A percentile compares a stretch with the other conserved stretches of the same genome.
Evolutionary conservation across 1,140 invertebrate species (phyloP).

Genomic region (Ceratosolen solmsi): DNA sequence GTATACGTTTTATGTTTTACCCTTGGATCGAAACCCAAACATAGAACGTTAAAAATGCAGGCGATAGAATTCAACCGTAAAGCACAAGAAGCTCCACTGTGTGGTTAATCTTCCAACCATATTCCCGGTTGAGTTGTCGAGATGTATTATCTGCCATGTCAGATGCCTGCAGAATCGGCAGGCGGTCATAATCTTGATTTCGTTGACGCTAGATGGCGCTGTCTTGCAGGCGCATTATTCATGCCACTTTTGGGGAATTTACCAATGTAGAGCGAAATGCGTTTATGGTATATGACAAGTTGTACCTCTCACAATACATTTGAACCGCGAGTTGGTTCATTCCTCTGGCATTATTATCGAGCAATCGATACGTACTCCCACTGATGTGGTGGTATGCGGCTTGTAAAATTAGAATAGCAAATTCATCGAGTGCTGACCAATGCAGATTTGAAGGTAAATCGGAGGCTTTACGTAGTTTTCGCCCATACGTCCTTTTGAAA

Average conservation of each 20-base stretch:
- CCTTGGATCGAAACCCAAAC: too few species aligned
- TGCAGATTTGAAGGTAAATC: too few species aligned
- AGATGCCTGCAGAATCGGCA: slow-evolving; percentile 3
- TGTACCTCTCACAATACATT: slow-evolving; percentile 19
- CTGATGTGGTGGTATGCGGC: too few species aligned
- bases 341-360: not conserved
- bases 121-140: not conserved
- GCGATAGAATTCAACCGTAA: too few species aligned
- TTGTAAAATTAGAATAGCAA: too few species aligned
- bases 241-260: slow-evolving; percentile 15
- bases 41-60: too few species aligned
- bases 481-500: too few species aligned
- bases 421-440: too few species aligned
- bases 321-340: not conserved
- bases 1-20: too few species aligned
- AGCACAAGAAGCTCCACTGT: not conserved
- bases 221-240: not conserved
- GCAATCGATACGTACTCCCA: slow-evolving; percentile 14
- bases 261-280: not conserved
- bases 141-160: not conserved
- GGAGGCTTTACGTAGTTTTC: too few species aligned
- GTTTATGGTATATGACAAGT: slow-evolving; percentile 4
- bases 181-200: not conserved
- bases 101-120: not conserved
- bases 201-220: slow-evolving; percentile 6